Base-by-base conservation (phyloP, 2,888 invertebrate genomes). In the Epistrophe grossulariae region DNA sequence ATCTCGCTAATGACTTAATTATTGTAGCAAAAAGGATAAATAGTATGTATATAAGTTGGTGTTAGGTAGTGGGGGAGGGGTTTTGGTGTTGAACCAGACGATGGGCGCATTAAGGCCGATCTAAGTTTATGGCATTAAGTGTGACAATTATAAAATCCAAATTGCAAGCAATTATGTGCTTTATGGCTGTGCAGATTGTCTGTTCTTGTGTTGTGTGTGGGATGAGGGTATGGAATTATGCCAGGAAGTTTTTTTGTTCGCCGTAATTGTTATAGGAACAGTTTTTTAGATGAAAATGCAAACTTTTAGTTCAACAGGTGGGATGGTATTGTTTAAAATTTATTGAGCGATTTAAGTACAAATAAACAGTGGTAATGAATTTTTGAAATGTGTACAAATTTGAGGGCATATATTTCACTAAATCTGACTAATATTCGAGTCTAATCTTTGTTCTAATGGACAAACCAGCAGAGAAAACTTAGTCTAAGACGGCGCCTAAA, bases 1-100 rank as follows among this genome's bases (percentile, higher is more conserved):
- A 85, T 85, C 85, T 70, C 57, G 74, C 82, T 85, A 85, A 85
- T 85, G 81, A 85, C 82, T 85, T 85, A 79, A 85, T 81, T 78
- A 78, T 64, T 40, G 60, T 64, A 38, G 59, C 60, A 15, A 31
- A 31, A 62, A 15, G 40, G 10, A 60, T 6, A 4, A 11, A 43
- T 40, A 40, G n/a, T 59, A 17, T n/a, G 5, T n/a, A n/a, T 7
- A 10, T 28, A 1, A 19, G 45, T 24, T 40, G 38, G 17, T 24
- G 74, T 13, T 64, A 8, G 52, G 24, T n/a, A 4, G 24, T 45
- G 2, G n/a, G n/a, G 24, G 24, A 24, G 15, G 43, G 5, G 0
- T 17, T 43, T 11, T 31, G 71, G 64, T 50, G 8, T 17, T 50
- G 50, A 59, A 64, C 59, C 71, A 76, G 79, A 79, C 68, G 40